Evolutionary conservation across 2,113 vertebrate species (phyloP), one percentile per base, ranked within the genome.

Genomic region (Narcine bancroftii): DNA sequence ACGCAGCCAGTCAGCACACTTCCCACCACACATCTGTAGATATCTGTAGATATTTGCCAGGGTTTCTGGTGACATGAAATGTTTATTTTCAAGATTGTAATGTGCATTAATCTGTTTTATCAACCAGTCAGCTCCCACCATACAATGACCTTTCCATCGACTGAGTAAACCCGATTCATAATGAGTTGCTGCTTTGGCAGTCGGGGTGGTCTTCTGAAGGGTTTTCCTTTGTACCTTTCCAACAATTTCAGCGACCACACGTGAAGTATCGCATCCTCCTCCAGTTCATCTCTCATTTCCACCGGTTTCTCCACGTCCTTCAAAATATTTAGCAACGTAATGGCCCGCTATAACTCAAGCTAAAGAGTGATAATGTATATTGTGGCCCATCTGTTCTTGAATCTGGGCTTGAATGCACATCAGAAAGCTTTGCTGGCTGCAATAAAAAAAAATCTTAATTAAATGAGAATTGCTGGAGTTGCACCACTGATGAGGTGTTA

Each of bases 21-120:
- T n/a, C n/a, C n/a, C n/a, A n/a, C n/a, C n/a, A n/a, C n/a, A n/a
- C n/a, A n/a, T n/a, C n/a, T n/a, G n/a, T n/a, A n/a, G n/a, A n/a
- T n/a, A n/a, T n/a, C n/a, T n/a, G n/a, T n/a, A n/a, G n/a, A n/a
- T n/a, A n/a, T n/a, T n/a, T n/a, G n/a, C n/a, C n/a, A n/a, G n/a
- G n/a, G n/a, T n/a, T n/a, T n/a, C n/a, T n/a, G n/a, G n/a, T n/a
- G n/a, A n/a, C n/a, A n/a, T n/a, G n/a, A n/a, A n/a, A n/a, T n/a
- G n/a, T 33, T 56, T 81, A 29, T 85, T 26, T 69, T 15, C 81
- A 85, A 36, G 50, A 53, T 83, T 53, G 47, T 33, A 83, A 83
- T 83, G 50, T 83, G 45, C 47, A 53, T 53, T 2, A 53, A 53
- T 85, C 33, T 85, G 50, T 83, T 85, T 85, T 85, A 85, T 85